phyloP scores from a whole-genome alignment of 2,797 vertebrate species.

The Onychomys arenicola region DNA sequence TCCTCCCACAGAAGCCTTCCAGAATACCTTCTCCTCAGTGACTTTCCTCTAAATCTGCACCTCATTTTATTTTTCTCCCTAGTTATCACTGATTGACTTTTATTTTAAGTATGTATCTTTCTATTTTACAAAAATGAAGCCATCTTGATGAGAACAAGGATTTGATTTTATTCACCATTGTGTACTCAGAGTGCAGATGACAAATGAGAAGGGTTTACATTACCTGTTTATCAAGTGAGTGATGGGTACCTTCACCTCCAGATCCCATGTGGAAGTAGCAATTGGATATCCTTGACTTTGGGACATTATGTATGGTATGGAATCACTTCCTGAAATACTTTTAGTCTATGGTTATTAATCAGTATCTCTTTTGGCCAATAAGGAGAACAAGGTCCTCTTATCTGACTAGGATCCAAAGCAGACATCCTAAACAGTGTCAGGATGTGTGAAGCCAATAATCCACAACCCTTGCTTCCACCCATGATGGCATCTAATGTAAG shows the following conservation, averaged over 20 bases:
- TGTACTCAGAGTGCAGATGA: background rate
- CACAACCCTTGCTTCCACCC: background rate
- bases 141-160: background rate
- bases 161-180: background rate
- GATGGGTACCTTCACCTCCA: background rate
- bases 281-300: background rate
- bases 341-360: background rate
- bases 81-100: background rate
- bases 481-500: background rate
- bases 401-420: background rate
- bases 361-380: background rate
- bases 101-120: background rate
- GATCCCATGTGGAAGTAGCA: too few relatives aligned
- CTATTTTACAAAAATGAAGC: slow-evolving; percentile 1
- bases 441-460: background rate
- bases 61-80: slow-evolving; percentile 24
- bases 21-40: background rate
- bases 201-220: background rate
- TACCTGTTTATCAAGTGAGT: background rate
- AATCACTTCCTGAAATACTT: background rate
- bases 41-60: background rate
- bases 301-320: background rate
- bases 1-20: background rate
- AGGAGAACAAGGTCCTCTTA: background rate
- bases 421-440: background rate